phyloP scores from a whole-genome alignment of 2,888 invertebrate species.

The Ochropleura leucogaster region DNA sequence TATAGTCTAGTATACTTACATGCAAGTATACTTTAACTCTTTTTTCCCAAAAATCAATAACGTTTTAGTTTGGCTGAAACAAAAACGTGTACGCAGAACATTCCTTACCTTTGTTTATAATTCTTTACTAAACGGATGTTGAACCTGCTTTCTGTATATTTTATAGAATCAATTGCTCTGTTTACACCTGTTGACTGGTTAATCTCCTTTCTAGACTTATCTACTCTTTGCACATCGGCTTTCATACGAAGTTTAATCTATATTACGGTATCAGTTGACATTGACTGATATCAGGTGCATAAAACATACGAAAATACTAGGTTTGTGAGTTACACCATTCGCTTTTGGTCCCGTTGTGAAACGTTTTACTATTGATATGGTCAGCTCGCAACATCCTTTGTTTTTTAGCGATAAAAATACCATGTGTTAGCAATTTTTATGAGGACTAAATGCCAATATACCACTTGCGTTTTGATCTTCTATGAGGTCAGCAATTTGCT shows the following conservation, averaged over 20 bases:
- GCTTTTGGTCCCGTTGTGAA: constrained; percentile 66
- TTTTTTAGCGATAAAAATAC: constrained; percentile 72
- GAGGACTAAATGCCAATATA: constrained; percentile 33
- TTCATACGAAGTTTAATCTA: constrained; percentile 12
- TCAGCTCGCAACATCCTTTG: constrained; percentile 75
- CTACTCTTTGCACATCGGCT: background rate
- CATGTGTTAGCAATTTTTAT: constrained; percentile 62
- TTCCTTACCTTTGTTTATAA: constrained; percentile 55
- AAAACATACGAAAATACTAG: constrained; percentile 9
- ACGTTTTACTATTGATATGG: constrained; percentile 71
- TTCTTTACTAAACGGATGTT: constrained; percentile 49
- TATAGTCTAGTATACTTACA: background rate
- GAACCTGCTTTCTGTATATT: constrained; percentile 50
- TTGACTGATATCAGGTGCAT: constrained; percentile 19
- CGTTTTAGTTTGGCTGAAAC: background rate
- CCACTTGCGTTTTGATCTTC: constrained; percentile 14
- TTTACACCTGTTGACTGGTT: constrained; percentile 24
- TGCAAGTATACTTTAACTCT: background rate
- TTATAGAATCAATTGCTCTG: constrained; percentile 30
- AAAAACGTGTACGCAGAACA: constrained; percentile 7
- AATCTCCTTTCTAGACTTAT: constrained; percentile 20
- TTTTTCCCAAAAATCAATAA: background rate
- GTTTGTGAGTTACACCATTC: constrained; percentile 41
- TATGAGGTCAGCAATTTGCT: constrained; percentile 13
- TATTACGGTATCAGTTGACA: constrained; percentile 8